Base-by-base conservation (phyloP, 92 coral and sea anemone genomes). In the Meandrina meandrites region DNA sequence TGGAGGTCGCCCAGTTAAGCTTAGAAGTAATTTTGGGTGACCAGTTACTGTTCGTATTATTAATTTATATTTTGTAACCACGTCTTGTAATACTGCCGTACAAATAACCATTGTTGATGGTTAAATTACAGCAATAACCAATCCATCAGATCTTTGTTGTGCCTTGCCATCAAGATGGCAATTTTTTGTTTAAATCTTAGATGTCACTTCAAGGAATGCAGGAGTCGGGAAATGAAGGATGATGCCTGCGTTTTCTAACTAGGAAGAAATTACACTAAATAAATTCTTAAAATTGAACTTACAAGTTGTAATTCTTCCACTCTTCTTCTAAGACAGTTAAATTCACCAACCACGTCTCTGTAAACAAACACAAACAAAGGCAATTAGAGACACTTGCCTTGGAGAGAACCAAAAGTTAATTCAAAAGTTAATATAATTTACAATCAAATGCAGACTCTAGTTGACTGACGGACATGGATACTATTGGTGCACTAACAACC, bases 221-320 rank as follows among this genome's bases (percentile, higher is more conserved):
- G 28, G 68, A 60, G 6, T 7, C 6, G 6, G 45, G 45, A 11
- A 62, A 0, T 62, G 8, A 10, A n/a, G 27, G 0, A 24, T 18
- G 31, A 62, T 24, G 15, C 7, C 69, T 62, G 69, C 12, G 5
- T 62, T 24, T 30, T 57, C n/a, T 57, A 8, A 22, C 27, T 60
- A 60, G 9, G 30, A 60, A 60, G 31, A 30, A 3, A 60, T 30
- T 27, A 60, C 11, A 28, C 35, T n/a, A 66, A 75, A 19, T 19
- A 3, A 32, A 17, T 79, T 13, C 0, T 27, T 21, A 11, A 31
- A 28, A n/a, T n/a, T n/a, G n/a, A n/a, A 93, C 99, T 86, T 88
- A 97, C 99, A 88, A 93, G 91, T 75, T 93, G 99, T 82, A 95
- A 84, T 82, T 97, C 97, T 78, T 97, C 98, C 60, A 93, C 99